A percentile compares a stretch with the other conserved stretches of the same genome.
phyloP scores from a whole-genome alignment of 2,797 vertebrate species.

The Phataginus tetradactyla region DNA sequence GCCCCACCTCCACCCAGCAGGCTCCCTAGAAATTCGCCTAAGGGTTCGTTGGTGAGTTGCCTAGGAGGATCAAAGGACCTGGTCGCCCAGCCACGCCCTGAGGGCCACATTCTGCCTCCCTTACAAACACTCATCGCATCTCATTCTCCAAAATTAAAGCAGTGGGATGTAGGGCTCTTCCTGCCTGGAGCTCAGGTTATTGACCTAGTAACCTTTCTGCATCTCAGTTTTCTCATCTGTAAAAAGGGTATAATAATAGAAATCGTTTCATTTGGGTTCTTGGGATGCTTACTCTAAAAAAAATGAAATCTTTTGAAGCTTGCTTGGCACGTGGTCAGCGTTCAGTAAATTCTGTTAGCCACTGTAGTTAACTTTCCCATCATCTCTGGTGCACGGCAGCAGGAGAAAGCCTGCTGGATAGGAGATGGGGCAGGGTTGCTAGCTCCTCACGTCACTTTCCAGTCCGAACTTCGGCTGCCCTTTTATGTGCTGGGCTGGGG shows the following conservation, averaged over 20 bases:
- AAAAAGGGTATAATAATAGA: conserved; percentile 29
- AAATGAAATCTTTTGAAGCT: background rate
- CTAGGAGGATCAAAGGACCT: background rate
- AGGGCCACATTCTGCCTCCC: background rate
- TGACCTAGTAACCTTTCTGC: background rate
- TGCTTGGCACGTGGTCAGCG: background rate
- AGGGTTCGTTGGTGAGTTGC: background rate
- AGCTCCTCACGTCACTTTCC: background rate
- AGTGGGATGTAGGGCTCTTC: background rate
- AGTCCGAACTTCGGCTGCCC: fast-evolving
- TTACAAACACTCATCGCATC: background rate
- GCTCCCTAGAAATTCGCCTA: background rate
- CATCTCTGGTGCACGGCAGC: background rate
- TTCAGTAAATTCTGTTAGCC: background rate
- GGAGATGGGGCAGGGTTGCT: background rate
- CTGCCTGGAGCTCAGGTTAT: background rate
- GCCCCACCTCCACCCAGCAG: background rate
- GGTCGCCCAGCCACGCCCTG: background rate
- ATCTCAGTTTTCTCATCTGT: conserved; percentile 45
- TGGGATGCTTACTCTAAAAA: background rate
- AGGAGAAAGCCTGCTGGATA: background rate
- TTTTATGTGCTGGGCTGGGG: background rate
- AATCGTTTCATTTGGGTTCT: background rate
- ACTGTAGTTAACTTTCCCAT: background rate
- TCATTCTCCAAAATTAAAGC: background rate